These are phyloP conservation scores for Macroglossus sobrinus DNA, from an alignment of 2,113 vertebrate species.

Conservation along the genomic window DNA sequence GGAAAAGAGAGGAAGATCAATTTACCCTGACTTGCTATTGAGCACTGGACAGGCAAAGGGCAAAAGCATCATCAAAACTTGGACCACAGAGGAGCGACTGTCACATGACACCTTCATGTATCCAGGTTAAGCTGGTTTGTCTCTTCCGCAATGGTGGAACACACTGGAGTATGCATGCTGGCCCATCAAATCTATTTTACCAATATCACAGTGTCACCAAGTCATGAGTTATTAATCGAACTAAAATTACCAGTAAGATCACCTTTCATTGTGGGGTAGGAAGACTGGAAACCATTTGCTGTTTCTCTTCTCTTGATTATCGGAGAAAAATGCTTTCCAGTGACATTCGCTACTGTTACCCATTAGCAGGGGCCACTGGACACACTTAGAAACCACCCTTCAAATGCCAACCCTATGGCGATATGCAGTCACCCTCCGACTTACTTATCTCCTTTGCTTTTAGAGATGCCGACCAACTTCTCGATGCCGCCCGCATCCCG, in stretches of 20 bases:
- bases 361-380: not conserved
- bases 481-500: constrained; percentile 97
- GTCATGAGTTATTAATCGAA: not conserved
- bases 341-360: not conserved
- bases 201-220: not conserved
- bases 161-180: accelerated
- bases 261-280: not conserved
- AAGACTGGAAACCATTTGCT: not conserved
- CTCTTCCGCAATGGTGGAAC: not conserved
- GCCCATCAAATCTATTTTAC: no score
- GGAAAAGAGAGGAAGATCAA: not conserved
- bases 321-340: not conserved
- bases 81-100: not conserved
- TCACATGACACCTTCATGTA: accelerated
- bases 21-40: not conserved
- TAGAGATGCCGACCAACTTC: constrained; percentile 97
- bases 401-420: not conserved
- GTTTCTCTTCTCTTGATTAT: not conserved
- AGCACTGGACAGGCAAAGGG: not conserved
- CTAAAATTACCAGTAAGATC: not conserved
- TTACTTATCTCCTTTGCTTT: constrained; percentile 99
- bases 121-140: not conserved
- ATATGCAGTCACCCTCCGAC: constrained; percentile 74
- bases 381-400: constrained; percentile 26
- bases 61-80: not conserved